These are phyloP conservation scores for Diplodus sargus DNA, from an alignment of 2,797 vertebrate species.

Conservation along the genomic window DNA sequence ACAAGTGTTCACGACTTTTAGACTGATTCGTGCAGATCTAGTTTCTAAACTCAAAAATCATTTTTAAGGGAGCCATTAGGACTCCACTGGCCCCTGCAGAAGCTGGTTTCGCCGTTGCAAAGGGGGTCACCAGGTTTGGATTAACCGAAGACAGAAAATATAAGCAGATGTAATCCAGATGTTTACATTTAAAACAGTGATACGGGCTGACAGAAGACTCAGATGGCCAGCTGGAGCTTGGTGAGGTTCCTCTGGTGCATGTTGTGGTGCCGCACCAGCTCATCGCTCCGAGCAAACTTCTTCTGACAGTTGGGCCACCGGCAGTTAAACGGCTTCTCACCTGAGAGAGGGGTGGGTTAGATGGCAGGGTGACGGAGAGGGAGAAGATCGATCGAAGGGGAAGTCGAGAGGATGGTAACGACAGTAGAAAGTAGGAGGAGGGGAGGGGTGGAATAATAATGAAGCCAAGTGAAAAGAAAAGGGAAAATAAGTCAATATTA, in stretches of 20 bases:
- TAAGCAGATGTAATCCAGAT: constrained; percentile 36
- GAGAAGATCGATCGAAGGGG: not conserved
- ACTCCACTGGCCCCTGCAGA: not conserved
- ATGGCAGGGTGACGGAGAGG: not conserved
- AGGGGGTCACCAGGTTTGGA: not conserved
- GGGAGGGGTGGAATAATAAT: constrained; percentile 2
- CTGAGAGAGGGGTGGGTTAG: constrained; percentile 72
- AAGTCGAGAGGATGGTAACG: not conserved
- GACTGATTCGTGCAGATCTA: not conserved
- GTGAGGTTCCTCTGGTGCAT: constrained; percentile 99
- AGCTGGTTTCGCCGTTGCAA: not conserved
- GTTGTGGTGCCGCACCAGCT: constrained; percentile 98
- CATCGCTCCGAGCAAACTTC: constrained; percentile 98
- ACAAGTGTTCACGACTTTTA: not conserved
- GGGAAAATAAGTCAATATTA: constrained; percentile 24
- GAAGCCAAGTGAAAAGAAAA: constrained; percentile 21
- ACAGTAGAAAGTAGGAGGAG: not conserved
- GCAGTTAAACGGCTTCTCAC: constrained; percentile 98
- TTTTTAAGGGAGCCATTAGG: not conserved
- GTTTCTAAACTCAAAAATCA: not conserved
- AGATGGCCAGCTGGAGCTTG: constrained; percentile 96
- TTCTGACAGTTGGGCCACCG: constrained; percentile 99
- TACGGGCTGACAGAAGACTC: constrained; percentile 55
- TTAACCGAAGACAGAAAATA: constrained; percentile 4
- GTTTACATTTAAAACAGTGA: constrained; percentile 29